Base-by-base conservation (phyloP, 2,797 vertebrate genomes). In the Clangula hyemalis region DNA sequence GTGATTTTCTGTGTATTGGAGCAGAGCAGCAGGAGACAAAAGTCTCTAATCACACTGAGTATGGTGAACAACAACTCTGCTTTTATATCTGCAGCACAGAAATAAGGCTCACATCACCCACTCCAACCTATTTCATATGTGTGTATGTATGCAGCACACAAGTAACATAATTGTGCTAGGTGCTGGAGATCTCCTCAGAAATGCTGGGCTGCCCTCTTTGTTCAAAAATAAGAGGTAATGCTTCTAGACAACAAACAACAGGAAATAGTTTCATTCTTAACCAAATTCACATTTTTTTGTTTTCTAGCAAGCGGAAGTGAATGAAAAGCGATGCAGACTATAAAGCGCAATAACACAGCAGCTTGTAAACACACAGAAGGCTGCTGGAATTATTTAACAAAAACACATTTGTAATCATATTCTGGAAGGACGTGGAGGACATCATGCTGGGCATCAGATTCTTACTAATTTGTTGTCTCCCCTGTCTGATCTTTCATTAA, bases 1-100 rank as follows among this genome's bases (percentile, higher is more conserved):
- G 74, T 88, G 85, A 76, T 92, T 95, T 81, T 95, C 47, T 65
- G 47, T 86, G 65, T 78, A 41, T 62, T 0, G 18, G 76, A 92
- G 81, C 68, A 93, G 77, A 92, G 57, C 47, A 95, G 76, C 58
- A 68, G 90, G 80, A 76, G 43, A 73, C 69, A 89, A 92, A 88
- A 93, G 38, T 73, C 91, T 91, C 72, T 85, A 75, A 94, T 85
- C 51, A 83, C 39, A 83, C 8, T 21, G 77, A 83, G 70, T 20
- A 58, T 13, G 69, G 47, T 54, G 71, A 95, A 78, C 36, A 85
- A 87, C 74, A 68, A 82, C 34, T 43, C 83, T 89, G 70, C 57
- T 72, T 87, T 72, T 89, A 71, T 74, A 58, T 71, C 56, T 4
- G 3, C 38, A 82, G 77, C 80, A 79, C 36, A 88, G 78, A 87